Evolutionary conservation across 2,113 vertebrate genomes (phyloP), one percentile per base, ranked within the genome.

Genomic region (Cavia aperea): DNA sequence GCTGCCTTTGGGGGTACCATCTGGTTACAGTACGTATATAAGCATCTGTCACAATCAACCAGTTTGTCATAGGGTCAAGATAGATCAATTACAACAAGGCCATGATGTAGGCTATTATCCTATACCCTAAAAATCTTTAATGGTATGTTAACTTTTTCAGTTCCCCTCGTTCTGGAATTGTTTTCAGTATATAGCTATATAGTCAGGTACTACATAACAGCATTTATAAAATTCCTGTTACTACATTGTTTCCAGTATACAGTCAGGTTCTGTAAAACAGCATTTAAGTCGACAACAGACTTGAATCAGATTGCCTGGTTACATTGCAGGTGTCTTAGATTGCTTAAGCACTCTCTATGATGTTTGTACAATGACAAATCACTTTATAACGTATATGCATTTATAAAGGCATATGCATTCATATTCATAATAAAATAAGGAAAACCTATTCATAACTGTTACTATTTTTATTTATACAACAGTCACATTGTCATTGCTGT

Each of bases 371-470:
- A 75, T 39, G 72, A 66, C 14, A 86, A 66, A n/a, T 39, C 9
- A 21, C 14, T 19, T 54, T 54, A 18, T 54, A 36, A 54, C 77
- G 54, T 54, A 58, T 21, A 60, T 29, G 43, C 39, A 83, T 12
- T 49, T 36, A 66, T 24, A 15, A 62, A 2, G 39, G 3, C 31
- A 81, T 75, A 26, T 81, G 31, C 63, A 33, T 79, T 26, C 82
- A 9, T 54, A 56, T 58, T 81, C 18, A 60, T 78, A 65, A 91
- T n/a, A 93, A 92, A 93, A 81, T 81, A 83, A 89, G 31, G 5
- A 86, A 78, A n/a, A 88, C 83, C 73, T 62, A 66, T 15, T 88
- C 29, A 68, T 77, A 82, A 58, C 39, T 85, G 12, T 88, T 87
- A 60, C 1, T 81, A 7, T 43, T 23, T 9, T 87, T 84, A 23